phyloP scores from a whole-genome alignment of 1,140 invertebrate species.

The Zaprionus inermis region DNA sequence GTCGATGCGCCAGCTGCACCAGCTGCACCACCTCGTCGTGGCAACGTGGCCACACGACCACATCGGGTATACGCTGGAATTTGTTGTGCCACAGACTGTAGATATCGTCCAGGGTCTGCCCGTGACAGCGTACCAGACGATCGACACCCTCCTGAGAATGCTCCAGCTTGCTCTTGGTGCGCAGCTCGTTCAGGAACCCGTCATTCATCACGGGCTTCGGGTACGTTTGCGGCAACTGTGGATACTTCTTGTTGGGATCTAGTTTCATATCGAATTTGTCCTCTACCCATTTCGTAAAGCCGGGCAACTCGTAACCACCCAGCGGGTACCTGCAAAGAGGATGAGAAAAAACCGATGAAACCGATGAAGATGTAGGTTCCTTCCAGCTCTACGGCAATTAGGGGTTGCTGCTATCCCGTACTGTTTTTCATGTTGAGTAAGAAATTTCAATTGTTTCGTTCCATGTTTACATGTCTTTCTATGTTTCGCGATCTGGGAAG shows the following conservation, averaged over 20 bases:
- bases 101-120: conserved; percentile 97
- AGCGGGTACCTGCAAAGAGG: conserved; percentile 90
- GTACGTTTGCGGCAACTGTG: conserved; percentile 86
- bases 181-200: conserved; percentile 87
- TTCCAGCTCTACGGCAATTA: not conserved
- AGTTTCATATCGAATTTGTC: conserved; percentile 89
- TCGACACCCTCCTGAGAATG: conserved; percentile 93
- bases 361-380: not conserved
- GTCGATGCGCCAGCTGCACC: conserved; percentile 90
- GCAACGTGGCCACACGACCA: conserved; percentile 95
- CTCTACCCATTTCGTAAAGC: conserved; percentile 92
- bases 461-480: not conserved
- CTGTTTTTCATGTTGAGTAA: too few species aligned
- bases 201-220: conserved; percentile 86
- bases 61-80: conserved; percentile 94
- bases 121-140: conserved; percentile 95
- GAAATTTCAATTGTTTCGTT: not conserved
- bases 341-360: conserved; percentile 83
- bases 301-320: conserved; percentile 90
- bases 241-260: conserved; percentile 78
- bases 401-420: not conserved
- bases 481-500: not conserved
- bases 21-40: conserved; percentile 94
- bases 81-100: conserved; percentile 89
- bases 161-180: conserved; percentile 86